Evolutionary conservation across 1,140 invertebrate species (phyloP).

Genomic region (Thaumatotibia leucotreta): DNA sequence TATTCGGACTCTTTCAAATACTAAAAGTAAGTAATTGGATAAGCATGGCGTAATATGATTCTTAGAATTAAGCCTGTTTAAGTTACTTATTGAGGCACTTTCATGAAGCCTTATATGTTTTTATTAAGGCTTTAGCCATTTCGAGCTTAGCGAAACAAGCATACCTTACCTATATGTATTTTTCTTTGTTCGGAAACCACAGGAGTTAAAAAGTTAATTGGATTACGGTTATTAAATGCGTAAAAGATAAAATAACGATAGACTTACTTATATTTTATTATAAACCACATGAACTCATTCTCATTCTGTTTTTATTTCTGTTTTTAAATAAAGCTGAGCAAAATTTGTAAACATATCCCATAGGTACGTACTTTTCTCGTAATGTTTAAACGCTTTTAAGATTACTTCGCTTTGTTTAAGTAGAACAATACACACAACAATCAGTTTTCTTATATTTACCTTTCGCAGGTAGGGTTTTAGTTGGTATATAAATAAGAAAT

Average conservation of each 20-base stretch:
- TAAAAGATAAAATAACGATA: no score
- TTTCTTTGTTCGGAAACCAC: neutral
- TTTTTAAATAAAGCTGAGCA: neutral
- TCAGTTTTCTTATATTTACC: neutral
- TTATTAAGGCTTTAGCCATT: neutral
- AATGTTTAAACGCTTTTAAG: neutral
- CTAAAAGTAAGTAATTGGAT: conserved; percentile 30
- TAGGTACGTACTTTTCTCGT: neutral
- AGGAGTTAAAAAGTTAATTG: neutral
- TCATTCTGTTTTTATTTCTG: neutral
- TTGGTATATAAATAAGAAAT: neutral
- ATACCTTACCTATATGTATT: neutral
- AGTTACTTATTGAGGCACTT: neutral
- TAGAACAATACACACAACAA: neutral
- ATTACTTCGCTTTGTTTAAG: neutral
- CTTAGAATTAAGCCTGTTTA: conserved; percentile 9
- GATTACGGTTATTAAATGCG: neutral
- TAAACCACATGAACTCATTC: neutral
- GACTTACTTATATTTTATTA: neutral
- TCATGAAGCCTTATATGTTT: neutral
- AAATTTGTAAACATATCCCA: neutral
- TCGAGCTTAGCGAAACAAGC: neutral
- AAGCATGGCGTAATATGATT: conserved; percentile 23
- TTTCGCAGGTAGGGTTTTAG: neutral
- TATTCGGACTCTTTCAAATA: conserved; percentile 26